Evolutionary conservation across 2,888 invertebrate species (phyloP).

Genomic region (Ceramica pisi): DNA sequence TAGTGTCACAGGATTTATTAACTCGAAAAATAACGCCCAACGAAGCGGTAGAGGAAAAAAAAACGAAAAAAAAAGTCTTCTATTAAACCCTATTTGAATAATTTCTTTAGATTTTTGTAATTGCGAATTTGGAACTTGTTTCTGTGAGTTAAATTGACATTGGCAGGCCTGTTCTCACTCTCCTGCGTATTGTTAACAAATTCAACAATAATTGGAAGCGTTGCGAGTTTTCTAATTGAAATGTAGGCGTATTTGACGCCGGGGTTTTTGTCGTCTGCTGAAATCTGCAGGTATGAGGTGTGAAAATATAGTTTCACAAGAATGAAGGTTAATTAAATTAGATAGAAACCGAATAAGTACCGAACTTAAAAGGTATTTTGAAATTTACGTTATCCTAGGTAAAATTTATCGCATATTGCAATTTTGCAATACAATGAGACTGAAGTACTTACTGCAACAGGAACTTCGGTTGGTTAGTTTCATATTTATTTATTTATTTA

Average conservation of each 20-base stretch:
- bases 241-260: slow-evolving; percentile 10
- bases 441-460: not conserved
- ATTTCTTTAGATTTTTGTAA: not conserved
- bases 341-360: not conserved
- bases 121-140: not conserved
- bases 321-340: slow-evolving; percentile 27
- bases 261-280: slow-evolving; percentile 1
- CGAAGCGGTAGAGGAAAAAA: too few species aligned
- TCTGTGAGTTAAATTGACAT: not conserved
- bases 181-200: not conserved
- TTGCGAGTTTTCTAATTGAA: slow-evolving; percentile 20
- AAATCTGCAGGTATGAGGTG: slow-evolving; percentile 5
- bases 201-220: not conserved
- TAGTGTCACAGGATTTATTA: too few species aligned
- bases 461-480: not conserved
- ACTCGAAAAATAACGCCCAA: too few species aligned
- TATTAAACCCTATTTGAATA: too few species aligned
- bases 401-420: slow-evolving; percentile 1
- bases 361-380: not conserved
- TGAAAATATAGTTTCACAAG: not conserved
- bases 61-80: too few species aligned
- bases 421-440: not conserved
- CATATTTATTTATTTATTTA: too few species aligned
- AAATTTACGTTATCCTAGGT: not conserved
- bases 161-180: not conserved